A percentile compares a stretch with the other conserved stretches of the same genome.
These are phyloP conservation scores for Drosophila nr. fundita DNA, from an alignment of 2,888 invertebrate species.

Conservation along the genomic window DNA sequence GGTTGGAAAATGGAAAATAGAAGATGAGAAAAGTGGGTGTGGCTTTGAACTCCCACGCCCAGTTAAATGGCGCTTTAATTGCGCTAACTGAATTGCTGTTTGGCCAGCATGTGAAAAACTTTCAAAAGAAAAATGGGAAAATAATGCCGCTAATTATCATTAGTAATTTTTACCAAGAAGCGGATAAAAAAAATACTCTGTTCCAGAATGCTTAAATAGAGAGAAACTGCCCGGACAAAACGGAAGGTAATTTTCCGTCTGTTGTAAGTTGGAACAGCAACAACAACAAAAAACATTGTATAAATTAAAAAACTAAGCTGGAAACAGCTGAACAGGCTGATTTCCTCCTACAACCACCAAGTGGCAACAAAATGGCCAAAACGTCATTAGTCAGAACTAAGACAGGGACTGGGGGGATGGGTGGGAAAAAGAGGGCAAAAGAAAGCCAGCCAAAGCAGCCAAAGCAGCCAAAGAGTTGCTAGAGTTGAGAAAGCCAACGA, in stretches of 20 bases:
- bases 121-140: constrained; percentile 75
- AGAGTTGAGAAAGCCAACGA: constrained; percentile 68
- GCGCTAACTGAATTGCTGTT: constrained; percentile 58
- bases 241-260: constrained; percentile 7
- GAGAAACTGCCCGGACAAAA: constrained; percentile 62
- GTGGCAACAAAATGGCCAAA: constrained; percentile 43
- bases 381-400: constrained; percentile 70
- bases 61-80: constrained; percentile 75
- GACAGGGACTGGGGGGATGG: constrained; percentile 10
- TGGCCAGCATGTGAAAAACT: constrained; percentile 42
- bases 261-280: background rate
- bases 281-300: constrained; percentile 5
- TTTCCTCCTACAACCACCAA: constrained; percentile 71
- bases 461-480: constrained; percentile 22
- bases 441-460: constrained; percentile 64
- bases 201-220: constrained; percentile 59
- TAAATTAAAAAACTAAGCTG: constrained; percentile 46
- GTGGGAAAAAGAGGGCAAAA: constrained; percentile 18
- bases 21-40: constrained; percentile 22
- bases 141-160: constrained; percentile 77
- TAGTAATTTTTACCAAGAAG: constrained; percentile 57
- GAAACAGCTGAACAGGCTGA: constrained; percentile 15
- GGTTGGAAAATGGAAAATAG: background rate
- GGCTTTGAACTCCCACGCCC: constrained; percentile 67
- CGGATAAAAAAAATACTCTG: constrained; percentile 39